A percentile compares a stretch with the other conserved stretches of the same genome.
These are phyloP conservation scores for Branchinecta lindahli DNA, from an alignment of 1,140 invertebrate species.

Conservation along the genomic window DNA sequence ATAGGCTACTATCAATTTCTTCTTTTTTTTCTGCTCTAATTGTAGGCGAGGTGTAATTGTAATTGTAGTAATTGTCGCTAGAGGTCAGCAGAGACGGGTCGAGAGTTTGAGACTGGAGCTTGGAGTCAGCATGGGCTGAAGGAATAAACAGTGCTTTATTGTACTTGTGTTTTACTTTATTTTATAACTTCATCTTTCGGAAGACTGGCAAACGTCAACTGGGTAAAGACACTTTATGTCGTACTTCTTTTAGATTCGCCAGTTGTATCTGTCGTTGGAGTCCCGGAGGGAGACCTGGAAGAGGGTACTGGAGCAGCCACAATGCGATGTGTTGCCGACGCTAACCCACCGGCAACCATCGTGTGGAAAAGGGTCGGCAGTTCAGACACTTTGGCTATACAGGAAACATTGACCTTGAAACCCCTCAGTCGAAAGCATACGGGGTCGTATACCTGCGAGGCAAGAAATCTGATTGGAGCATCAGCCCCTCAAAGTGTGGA, in stretches of 20 bases:
- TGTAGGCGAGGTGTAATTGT: too few relatives aligned
- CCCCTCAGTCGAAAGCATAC: conserved; percentile 48
- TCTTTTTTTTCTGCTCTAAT: too few relatives aligned
- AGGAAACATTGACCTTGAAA: conserved; percentile 48
- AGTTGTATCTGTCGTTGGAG: conserved; percentile 51
- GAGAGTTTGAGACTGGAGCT: too few relatives aligned
- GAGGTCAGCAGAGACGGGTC: too few relatives aligned
- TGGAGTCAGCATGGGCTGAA: too few relatives aligned
- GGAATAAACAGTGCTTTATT: too few relatives aligned
- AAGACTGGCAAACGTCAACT: too few relatives aligned
- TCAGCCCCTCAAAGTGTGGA: conserved; percentile 59
- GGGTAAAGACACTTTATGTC: too few relatives aligned
- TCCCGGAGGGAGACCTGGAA: conserved; percentile 52
- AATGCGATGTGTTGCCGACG: conserved; percentile 60
- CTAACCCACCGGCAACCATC: conserved; percentile 67
- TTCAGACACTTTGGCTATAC: conserved; percentile 33
- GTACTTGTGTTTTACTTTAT: too few relatives aligned
- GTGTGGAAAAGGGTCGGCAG: conserved; percentile 53
- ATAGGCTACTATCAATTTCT: too few relatives aligned
- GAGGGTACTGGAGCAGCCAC: conserved; percentile 60
- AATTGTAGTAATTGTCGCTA: too few relatives aligned
- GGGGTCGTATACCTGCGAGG: conserved; percentile 64
- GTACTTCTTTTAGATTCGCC: conserved; percentile 60
- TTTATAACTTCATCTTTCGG: too few relatives aligned
- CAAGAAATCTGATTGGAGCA: conserved; percentile 58